These are phyloP conservation scores for Tanypteryx hageni DNA, from an alignment of 2,888 invertebrate species.

Conservation along the genomic window DNA sequence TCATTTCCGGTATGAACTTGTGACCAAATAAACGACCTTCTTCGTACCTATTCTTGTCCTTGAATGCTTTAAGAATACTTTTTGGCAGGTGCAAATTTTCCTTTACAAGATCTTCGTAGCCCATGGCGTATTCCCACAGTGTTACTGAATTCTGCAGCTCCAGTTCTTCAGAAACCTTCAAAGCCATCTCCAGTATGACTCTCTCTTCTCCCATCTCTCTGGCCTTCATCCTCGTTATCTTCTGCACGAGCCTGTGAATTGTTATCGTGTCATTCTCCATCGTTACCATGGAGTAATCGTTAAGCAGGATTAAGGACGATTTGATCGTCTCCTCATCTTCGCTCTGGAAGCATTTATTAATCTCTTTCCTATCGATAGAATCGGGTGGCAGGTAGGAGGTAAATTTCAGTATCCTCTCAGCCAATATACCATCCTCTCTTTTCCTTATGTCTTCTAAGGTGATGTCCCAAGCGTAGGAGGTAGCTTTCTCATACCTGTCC, in stretches of 20 bases:
- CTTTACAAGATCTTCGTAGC: not conserved
- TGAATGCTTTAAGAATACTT: not conserved
- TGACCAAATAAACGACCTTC: not conserved
- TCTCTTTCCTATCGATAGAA: not conserved
- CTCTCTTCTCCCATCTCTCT: not conserved
- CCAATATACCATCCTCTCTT: not conserved
- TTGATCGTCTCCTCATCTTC: not conserved
- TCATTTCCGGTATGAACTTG: not conserved
- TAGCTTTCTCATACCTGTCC: not conserved
- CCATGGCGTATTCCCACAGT: not conserved
- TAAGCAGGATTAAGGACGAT: not conserved
- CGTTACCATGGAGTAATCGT: not conserved
- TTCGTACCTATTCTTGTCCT: not conserved
- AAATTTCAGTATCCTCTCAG: not conserved
- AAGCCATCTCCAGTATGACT: not conserved
- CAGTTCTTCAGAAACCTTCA: not conserved
- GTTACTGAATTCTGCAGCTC: not conserved
- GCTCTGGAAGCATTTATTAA: not conserved
- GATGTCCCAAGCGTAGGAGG: not conserved
- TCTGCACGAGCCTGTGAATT: too few species aligned
- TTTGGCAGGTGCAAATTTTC: not conserved
- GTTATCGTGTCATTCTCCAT: not conserved
- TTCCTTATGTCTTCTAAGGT: not conserved
- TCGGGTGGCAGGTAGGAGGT: not conserved
- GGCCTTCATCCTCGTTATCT: not conserved